Percentiles rank a stretch among this genome's conserved stretches.
These are phyloP conservation scores for Aporophyla nigra DNA, from an alignment of 2,888 invertebrate species.

Conservation along the genomic window DNA sequence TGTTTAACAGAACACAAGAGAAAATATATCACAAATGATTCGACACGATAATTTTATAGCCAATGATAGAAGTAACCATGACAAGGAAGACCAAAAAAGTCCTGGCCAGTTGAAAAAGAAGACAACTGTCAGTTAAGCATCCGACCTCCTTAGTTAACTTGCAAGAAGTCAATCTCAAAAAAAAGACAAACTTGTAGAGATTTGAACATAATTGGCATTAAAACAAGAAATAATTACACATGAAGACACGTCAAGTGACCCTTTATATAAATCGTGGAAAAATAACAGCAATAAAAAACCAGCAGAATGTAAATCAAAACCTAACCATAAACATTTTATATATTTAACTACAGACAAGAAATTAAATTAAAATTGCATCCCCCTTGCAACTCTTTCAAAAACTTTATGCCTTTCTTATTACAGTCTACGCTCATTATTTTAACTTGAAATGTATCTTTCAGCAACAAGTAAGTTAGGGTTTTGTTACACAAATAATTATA, in stretches of 20 bases:
- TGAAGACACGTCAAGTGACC: neutral
- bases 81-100: neutral
- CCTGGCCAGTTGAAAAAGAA: neutral
- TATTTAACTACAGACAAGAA: neutral
- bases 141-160: no score
- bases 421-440: conserved; percentile 19
- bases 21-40: neutral
- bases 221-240: neutral
- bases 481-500: neutral
- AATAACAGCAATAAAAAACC: neutral
- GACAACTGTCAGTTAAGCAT: no score
- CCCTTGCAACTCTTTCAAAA: neutral
- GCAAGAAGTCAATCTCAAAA: no score
- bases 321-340: neutral
- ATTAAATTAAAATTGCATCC: neutral
- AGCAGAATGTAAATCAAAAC: neutral
- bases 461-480: conserved; percentile 5
- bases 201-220: neutral
- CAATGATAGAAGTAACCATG: neutral
- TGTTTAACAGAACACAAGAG: neutral
- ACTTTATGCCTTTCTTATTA: conserved; percentile 5
- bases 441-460: conserved; percentile 14
- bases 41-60: neutral
- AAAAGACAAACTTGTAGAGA: neutral
- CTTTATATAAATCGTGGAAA: neutral